phyloP scores from a whole-genome alignment of 2,888 invertebrate species.

The Eilema griseolum region DNA sequence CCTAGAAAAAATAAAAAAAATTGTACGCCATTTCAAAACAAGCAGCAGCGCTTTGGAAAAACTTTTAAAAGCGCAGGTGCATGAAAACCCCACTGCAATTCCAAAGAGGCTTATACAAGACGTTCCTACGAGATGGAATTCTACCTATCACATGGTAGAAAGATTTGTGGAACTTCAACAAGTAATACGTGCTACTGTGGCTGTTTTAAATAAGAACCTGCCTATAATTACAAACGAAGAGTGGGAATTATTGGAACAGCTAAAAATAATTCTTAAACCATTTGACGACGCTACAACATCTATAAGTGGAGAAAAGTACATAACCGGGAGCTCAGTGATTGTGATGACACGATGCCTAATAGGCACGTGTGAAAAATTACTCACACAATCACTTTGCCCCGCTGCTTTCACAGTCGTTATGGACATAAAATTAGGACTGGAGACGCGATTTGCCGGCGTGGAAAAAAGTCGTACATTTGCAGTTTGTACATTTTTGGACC shows the following conservation, averaged over 20 bases:
- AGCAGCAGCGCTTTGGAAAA: background rate
- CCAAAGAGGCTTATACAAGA: no score
- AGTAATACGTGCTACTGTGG: no score
- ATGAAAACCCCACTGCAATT: no score
- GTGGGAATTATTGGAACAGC: no score
- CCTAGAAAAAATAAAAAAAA: constrained; percentile 19
- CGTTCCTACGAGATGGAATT: no score
- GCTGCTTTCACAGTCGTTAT: background rate
- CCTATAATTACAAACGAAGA: no score
- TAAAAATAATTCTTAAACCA: background rate
- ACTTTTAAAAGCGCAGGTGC: no score
- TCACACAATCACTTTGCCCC: background rate
- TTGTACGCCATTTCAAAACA: constrained; percentile 15
- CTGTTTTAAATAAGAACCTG: no score
- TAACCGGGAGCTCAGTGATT: constrained; percentile 43
- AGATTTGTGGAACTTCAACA: constrained; percentile 10
- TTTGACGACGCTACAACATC: constrained; percentile 22
- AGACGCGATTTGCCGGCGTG: constrained; percentile 12
- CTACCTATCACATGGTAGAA: background rate
- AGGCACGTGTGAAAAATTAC: constrained; percentile 12
- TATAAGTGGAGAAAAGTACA: constrained; percentile 46
- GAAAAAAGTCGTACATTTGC: constrained; percentile 28
- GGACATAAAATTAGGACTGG: constrained; percentile 21
- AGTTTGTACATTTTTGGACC: constrained; percentile 25
- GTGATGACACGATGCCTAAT: constrained; percentile 28